Base-by-base conservation (phyloP, 2,888 invertebrate species). In the Myopa tessellatipennis region DNA sequence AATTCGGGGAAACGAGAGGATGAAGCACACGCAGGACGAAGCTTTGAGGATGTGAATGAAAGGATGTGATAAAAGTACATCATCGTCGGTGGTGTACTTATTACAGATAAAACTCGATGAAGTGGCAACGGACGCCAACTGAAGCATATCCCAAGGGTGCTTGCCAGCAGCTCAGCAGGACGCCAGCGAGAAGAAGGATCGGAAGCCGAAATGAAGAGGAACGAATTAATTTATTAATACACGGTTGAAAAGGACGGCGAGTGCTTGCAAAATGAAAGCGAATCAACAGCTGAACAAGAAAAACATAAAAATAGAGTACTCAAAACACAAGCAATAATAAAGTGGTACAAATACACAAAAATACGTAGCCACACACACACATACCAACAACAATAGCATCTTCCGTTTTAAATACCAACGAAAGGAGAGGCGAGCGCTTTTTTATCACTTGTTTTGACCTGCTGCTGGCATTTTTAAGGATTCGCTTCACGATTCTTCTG, bases 61-160 rank as follows among this genome's bases (percentile, higher is more conserved):
- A n/a, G n/a, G n/a, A n/a, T n/a, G n/a, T n/a, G n/a, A n/a, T 61
- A 60, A 4, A n/a, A 18, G 18, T 61, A 4, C 18, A 61, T 18
- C 61, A 61, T 18, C 16, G 12, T 7, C 16, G 61, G 6, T 38
- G 61, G 8, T 34, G 14, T 38, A 38, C n/a, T 45, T 18, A 70
- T 26, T 52, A 38, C 70, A 26, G 52, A 26, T 18, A 12, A 70
- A 55, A 71, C 52, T 52, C 36, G 55, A 52, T 58, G 71, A 38
- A 70, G 55, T 14, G 36, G 36, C 55, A 34, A 58, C 38, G 71
- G 36, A n/a, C 55, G 18, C 12, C 45, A 7, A n/a, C 14, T 14
- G 36, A 45, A 68, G 38, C 38, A 14, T n/a, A 45, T 68, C 38
- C 12, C 55, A 55, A 55, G 55, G 55, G n/a, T 55, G 55, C 40